These are phyloP conservation scores for Loripinus fragilis DNA, from an alignment of 2,888 invertebrate genomes.

Conservation along the genomic window DNA sequence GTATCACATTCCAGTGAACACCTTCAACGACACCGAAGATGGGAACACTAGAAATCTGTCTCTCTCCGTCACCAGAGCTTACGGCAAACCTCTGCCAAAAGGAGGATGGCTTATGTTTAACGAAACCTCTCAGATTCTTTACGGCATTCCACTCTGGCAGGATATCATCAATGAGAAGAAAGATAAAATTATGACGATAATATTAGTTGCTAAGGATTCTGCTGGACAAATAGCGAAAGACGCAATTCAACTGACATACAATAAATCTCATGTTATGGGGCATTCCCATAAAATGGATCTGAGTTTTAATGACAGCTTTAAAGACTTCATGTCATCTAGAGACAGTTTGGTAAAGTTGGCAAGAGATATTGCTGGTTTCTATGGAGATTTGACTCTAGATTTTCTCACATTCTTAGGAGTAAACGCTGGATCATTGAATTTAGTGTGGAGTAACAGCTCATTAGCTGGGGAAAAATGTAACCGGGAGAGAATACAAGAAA, in stretches of 20 bases:
- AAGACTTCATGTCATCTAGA: constrained; percentile 30
- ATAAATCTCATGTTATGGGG: constrained; percentile 39
- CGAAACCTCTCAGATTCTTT: constrained; percentile 59
- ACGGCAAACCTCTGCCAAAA: constrained; percentile 54
- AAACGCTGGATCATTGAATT: constrained; percentile 39
- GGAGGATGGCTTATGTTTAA: constrained; percentile 74
- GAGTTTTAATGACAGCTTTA: constrained; percentile 39
- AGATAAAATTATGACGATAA: constrained; percentile 34
- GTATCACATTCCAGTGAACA: constrained; percentile 63
- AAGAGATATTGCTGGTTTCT: constrained; percentile 37
- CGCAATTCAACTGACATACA: constrained; percentile 58
- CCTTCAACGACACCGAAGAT: constrained; percentile 74
- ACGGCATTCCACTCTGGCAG: constrained; percentile 68
- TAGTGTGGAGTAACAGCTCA: constrained; percentile 55
- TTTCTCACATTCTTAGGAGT: constrained; percentile 48
- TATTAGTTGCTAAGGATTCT: constrained; percentile 55
- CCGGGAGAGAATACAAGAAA: constrained; percentile 33
- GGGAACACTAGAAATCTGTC: constrained; percentile 69
- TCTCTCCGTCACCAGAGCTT: constrained; percentile 60
- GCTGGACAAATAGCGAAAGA: constrained; percentile 51
- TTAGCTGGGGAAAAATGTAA: constrained; percentile 45
- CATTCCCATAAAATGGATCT: constrained; percentile 52
- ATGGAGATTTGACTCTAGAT: constrained; percentile 38
- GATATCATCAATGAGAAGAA: constrained; percentile 54
- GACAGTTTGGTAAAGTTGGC: constrained; percentile 43